Base-by-base conservation (phyloP, 2,888 invertebrate species). In the Xiphydria camelus region DNA sequence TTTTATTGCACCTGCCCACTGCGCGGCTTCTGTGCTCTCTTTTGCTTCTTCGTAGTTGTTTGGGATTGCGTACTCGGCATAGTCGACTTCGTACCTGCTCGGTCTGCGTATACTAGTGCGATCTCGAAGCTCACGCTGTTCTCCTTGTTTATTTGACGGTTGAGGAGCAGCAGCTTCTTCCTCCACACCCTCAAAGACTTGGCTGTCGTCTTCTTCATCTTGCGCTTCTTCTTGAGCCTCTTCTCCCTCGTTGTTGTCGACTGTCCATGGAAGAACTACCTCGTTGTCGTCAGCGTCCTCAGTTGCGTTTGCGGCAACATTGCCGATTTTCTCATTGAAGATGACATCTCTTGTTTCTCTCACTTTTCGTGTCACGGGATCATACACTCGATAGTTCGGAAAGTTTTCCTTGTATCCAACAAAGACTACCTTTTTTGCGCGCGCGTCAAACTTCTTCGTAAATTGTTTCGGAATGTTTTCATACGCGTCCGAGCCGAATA, bases 351-450 rank as follows among this genome's bases (percentile, higher is more conserved):
- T 56, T 48, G 54, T 53, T 4, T 49, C 46, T 14, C 45, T 23
- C 2, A 59, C 39, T 39, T 55, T 54, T 4, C 42, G 25, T 4
- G 51, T 44, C 18, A 26, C 40, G 5, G 51, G 54, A 33, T 58
- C 48, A 53, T 54, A 64, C 4, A 65, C 38, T 23, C 59, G 42
- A 29, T 65, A 64, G 20, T 59, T 59, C 4, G 45, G 38, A 5
- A 53, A 54, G 1, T 59, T 41, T 7, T 36, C 46, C 10, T 40
- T 26, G 15, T 57, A 57, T 15, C 53, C 53, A 2, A 57, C 51
- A 2, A 55, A 33, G 1, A 51, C 31, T 14, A 38, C 44, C 15
- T 53, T 55, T 1, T 20, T 44, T 4, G 51, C 39, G 31, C 48
- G 45, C 4, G 50, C 41, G 34, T 60, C 60, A 7, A 60, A 50